Evolutionary conservation across 2,113 vertebrate genomes (phyloP).

Genomic region (Microcebus murinus): DNA sequence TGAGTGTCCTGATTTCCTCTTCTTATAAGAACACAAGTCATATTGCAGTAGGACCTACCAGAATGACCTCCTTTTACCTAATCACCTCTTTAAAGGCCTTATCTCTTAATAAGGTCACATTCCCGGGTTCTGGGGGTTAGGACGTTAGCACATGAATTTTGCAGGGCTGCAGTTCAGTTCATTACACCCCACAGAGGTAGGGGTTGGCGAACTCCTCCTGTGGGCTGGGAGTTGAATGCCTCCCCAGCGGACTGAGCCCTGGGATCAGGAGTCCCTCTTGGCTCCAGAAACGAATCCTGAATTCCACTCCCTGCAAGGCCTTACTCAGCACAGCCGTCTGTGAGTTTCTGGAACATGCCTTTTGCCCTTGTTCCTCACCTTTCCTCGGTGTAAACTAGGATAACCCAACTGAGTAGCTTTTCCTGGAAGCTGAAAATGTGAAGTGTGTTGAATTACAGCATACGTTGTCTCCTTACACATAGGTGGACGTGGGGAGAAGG

Average conservation of each 20-base stretch:
- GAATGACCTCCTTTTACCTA: neutral
- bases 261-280: neutral
- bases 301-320: neutral
- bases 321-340: neutral
- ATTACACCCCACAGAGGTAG: neutral
- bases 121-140: neutral
- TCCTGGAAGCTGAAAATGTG: neutral
- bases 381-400: neutral
- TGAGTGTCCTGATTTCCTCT: neutral
- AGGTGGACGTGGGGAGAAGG: neutral
- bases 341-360: neutral
- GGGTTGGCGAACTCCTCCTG: neutral
- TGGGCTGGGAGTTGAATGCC: neutral
- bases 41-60: neutral
- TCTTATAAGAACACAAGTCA: neutral
- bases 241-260: neutral
- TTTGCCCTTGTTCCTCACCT: neutral
- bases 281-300: neutral
- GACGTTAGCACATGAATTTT: neutral
- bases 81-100: neutral
- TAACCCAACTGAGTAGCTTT: neutral
- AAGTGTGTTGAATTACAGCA: neutral
- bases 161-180: neutral
- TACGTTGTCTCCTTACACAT: neutral
- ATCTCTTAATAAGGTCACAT: neutral